phyloP scores from a whole-genome alignment of 2,113 vertebrate genomes.

The Vicugna pacos region DNA sequence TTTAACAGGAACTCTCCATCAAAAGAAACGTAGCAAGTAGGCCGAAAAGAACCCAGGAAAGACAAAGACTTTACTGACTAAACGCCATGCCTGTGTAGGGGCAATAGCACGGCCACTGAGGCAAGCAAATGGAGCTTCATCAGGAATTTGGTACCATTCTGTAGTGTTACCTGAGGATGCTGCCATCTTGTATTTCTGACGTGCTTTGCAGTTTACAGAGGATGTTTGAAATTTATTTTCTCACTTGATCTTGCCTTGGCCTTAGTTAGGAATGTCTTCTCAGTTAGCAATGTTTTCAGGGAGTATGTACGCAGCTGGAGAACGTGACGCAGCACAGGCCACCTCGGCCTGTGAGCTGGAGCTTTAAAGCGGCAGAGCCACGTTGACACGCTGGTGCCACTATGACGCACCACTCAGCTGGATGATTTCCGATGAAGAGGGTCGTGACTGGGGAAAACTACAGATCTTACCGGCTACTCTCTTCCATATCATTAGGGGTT shows the following conservation, averaged over 20 bases:
- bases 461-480: slow-evolving; percentile 1
- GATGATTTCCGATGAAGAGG: slow-evolving; percentile 43
- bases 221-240: not conserved
- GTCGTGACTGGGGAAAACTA: not conserved
- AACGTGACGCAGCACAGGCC: not conserved
- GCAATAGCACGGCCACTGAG: not conserved
- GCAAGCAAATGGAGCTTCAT: not conserved
- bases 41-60: not conserved
- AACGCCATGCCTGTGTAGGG: not conserved
- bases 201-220: not conserved
- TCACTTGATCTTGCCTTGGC: not conserved
- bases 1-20: slow-evolving; percentile 38
- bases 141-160: not conserved
- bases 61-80: not conserved
- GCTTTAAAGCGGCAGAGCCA: not conserved
- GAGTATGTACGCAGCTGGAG: not conserved
- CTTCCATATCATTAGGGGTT: not conserved
- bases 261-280: slow-evolving; percentile 18
- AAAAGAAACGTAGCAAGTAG: not conserved
- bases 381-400: not conserved
- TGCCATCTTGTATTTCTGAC: not conserved
- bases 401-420: not conserved
- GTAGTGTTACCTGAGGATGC: not conserved
- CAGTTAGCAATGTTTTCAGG: not conserved
- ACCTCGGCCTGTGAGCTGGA: not conserved